A percentile compares a stretch with the other conserved stretches of the same genome.
These are phyloP conservation scores for Ibycter americanus DNA, from an alignment of 2,797 vertebrate genomes.

Conservation along the genomic window DNA sequence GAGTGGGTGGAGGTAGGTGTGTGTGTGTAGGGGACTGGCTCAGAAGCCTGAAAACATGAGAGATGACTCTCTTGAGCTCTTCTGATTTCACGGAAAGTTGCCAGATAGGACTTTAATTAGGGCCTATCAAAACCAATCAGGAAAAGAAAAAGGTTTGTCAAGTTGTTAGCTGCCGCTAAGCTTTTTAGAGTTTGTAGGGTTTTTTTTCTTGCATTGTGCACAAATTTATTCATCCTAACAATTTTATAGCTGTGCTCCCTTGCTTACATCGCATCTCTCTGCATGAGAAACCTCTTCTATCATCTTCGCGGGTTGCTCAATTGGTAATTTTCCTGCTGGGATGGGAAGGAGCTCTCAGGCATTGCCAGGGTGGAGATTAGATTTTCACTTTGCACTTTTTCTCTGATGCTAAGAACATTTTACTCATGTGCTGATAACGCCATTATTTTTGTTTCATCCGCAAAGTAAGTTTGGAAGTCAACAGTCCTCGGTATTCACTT, in stretches of 20 bases:
- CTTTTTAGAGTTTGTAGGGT: neutral
- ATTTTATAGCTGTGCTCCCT: constrained; percentile 44
- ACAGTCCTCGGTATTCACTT: neutral
- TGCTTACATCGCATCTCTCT: constrained; percentile 56
- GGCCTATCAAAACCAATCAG: constrained; percentile 52
- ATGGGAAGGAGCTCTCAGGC: constrained; percentile 42
- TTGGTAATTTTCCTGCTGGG: constrained; percentile 57
- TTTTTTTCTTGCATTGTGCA: neutral
- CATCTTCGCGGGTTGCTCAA: constrained; percentile 25
- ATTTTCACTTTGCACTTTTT: constrained; percentile 34
- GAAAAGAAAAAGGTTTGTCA: constrained; percentile 29
- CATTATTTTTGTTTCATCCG: constrained; percentile 21
- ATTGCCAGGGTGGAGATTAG: constrained; percentile 42
- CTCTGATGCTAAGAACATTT: constrained; percentile 19
- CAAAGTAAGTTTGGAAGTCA: neutral
- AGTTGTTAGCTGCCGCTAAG: neutral
- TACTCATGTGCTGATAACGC: neutral
- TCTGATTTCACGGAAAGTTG: constrained; percentile 25
- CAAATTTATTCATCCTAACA: constrained; percentile 49
- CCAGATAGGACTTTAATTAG: constrained; percentile 59
- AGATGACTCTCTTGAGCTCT: constrained; percentile 56
- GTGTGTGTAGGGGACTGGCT: neutral
- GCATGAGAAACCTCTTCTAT: constrained; percentile 63
- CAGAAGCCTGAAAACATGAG: constrained; percentile 41
- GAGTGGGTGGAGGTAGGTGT: constrained; percentile 24